Evolutionary conservation across 2,888 invertebrate species (phyloP).

Genomic region (Plagodis pulveraria): DNA sequence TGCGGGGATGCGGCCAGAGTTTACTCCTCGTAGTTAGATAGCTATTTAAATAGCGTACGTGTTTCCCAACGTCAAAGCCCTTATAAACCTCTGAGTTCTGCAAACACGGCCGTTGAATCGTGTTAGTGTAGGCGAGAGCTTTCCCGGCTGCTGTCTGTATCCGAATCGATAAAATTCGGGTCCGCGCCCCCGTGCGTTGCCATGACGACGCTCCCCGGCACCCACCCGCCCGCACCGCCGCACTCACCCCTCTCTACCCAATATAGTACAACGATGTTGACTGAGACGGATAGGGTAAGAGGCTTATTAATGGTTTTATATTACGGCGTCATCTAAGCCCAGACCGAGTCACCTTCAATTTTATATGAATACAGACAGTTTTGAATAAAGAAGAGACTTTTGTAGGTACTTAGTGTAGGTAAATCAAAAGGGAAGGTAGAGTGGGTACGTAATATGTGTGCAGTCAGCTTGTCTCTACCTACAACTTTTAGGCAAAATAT

Average conservation of each 20-base stretch:
- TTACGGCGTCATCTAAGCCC: slow-evolving; percentile 63
- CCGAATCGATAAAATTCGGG: slow-evolving; percentile 85
- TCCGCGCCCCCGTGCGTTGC: slow-evolving; percentile 79
- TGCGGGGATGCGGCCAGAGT: slow-evolving; percentile 46
- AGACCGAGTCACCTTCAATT: slow-evolving; percentile 36
- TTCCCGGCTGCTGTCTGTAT: slow-evolving; percentile 80
- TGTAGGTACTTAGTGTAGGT: no score
- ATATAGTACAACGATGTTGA: slow-evolving; percentile 80
- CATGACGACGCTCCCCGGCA: slow-evolving; percentile 69
- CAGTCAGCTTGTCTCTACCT: no score
- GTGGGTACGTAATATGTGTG: no score
- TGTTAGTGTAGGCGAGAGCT: slow-evolving; percentile 78
- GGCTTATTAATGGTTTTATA: slow-evolving; percentile 85
- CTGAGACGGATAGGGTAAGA: slow-evolving; percentile 85
- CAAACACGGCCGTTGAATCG: slow-evolving; percentile 81
- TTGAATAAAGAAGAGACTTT: background rate
- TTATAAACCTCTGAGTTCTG: slow-evolving; percentile 77
- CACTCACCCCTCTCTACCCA: slow-evolving; percentile 62
- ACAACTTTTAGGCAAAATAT: background rate
- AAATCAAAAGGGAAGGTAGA: no score
- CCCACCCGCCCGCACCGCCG: slow-evolving; percentile 50
- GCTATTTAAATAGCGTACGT: slow-evolving; percentile 62
- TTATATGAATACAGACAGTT: slow-evolving; percentile 16
- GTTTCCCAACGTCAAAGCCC: slow-evolving; percentile 77
- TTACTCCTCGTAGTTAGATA: slow-evolving; percentile 45